Conservation (phyloP, 2,797 vertebrate species). For the Botia kubotai region DNA sequence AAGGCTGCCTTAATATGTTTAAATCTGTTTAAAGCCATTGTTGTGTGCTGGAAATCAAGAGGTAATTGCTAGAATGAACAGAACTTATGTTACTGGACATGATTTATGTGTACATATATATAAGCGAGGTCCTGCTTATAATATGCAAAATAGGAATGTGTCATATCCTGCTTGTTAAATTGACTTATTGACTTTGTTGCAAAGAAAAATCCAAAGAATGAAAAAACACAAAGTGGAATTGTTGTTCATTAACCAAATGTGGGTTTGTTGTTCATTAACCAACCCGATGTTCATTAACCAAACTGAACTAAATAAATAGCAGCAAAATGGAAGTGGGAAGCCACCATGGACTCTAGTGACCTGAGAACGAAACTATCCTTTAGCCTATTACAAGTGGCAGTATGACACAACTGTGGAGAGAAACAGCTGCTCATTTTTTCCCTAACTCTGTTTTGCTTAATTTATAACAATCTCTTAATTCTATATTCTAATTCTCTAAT, state of each 20-base stretch:
- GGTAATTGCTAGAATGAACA: background rate
- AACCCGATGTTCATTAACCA: too few species aligned
- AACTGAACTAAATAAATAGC: background rate
- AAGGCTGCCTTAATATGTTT: background rate
- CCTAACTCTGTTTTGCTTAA: background rate
- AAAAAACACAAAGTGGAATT: background rate
- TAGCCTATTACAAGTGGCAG: background rate
- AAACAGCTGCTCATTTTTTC: conserved; percentile 11
- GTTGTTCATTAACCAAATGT: too few species aligned
- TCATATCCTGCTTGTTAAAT: background rate
- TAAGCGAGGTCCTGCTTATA: background rate
- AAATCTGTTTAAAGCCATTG: background rate
- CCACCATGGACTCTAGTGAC: background rate
- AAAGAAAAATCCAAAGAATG: background rate
- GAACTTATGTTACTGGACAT: background rate
- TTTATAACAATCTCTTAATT: background rate
- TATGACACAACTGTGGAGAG: background rate
- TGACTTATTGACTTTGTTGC: background rate
- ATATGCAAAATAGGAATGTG: background rate
- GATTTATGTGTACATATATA: background rate
- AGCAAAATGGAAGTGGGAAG: background rate
- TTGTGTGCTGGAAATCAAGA: background rate
- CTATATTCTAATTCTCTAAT: too few species aligned
- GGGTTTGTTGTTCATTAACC: too few species aligned
- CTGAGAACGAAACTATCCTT: background rate